These are phyloP conservation scores for Cyaniris semiargus DNA, from an alignment of 2,888 invertebrate genomes.

Conservation along the genomic window DNA sequence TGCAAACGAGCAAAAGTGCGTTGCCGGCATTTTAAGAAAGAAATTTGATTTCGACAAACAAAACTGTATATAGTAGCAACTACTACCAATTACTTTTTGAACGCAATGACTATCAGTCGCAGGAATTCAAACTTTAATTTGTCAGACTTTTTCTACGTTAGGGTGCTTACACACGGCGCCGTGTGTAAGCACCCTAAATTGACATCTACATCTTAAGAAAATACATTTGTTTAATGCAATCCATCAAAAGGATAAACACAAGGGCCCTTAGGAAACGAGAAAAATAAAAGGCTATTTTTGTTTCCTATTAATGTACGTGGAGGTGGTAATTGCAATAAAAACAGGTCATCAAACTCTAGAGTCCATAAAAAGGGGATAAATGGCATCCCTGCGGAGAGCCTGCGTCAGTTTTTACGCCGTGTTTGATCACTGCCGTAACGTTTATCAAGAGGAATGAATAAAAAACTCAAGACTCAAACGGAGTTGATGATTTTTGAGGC, in stretches of 20 bases:
- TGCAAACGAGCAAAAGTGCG: too few relatives aligned
- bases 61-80: too few relatives aligned
- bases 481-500: not conserved
- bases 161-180: too few relatives aligned
- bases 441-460: constrained; percentile 24
- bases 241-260: constrained; percentile 16
- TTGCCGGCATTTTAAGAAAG: too few relatives aligned
- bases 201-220: not conserved
- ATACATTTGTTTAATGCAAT: not conserved
- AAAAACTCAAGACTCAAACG: constrained; percentile 4
- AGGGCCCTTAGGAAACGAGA: not conserved
- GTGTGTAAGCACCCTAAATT: too few relatives aligned
- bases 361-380: constrained; percentile 30
- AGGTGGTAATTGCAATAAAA: constrained; percentile 31
- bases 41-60: too few relatives aligned
- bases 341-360: constrained; percentile 30
- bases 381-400: constrained; percentile 19
- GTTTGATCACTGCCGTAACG: constrained; percentile 24
- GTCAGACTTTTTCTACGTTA: not conserved
- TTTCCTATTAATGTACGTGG: constrained; percentile 30
- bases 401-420: constrained; percentile 23
- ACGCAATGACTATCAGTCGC: too few relatives aligned
- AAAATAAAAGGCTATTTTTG: constrained; percentile 18
- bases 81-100: too few relatives aligned
- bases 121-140: too few relatives aligned